Conservation (phyloP, 2,797 vertebrate species). For the Selene dorsalis region DNA sequence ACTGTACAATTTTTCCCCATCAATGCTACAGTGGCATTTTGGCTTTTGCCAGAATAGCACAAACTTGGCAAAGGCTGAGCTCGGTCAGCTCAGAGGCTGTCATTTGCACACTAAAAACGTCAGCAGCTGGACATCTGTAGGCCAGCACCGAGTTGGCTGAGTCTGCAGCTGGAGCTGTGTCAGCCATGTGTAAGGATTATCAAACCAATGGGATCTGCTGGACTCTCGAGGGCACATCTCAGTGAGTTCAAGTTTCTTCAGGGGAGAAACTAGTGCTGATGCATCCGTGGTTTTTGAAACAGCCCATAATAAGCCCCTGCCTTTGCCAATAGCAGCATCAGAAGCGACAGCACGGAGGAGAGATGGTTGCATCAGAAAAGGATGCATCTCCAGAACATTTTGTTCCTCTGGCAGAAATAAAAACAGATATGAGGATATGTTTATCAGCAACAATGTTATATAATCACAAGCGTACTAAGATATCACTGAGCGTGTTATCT, state of each 20-base stretch:
- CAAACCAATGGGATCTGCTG: slow-evolving; percentile 58
- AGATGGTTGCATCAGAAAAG: slow-evolving; percentile 58
- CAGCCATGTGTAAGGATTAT: slow-evolving; percentile 61
- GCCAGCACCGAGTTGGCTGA: slow-evolving; percentile 36
- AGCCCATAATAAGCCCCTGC: slow-evolving; percentile 74
- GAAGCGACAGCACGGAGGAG: slow-evolving; percentile 60
- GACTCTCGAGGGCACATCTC: slow-evolving; percentile 65
- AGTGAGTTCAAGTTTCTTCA: slow-evolving; percentile 67
- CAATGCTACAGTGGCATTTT: slow-evolving; percentile 19
- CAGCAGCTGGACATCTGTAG: slow-evolving; percentile 64
- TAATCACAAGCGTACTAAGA: slow-evolving; percentile 43
- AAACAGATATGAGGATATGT: slow-evolving; percentile 61
- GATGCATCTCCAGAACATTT: slow-evolving; percentile 75
- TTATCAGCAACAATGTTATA: slow-evolving; percentile 60
- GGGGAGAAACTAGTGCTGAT: slow-evolving; percentile 68
- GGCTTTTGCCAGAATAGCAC: slow-evolving; percentile 37
- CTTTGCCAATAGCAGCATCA: slow-evolving; percentile 70
- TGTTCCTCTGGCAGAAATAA: slow-evolving; percentile 72
- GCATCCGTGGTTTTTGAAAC: slow-evolving; percentile 69
- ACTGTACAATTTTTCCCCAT: neutral
- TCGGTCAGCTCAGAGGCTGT: slow-evolving; percentile 41
- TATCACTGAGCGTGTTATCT: slow-evolving; percentile 22
- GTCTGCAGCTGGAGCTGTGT: slow-evolving; percentile 60
- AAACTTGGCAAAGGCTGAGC: slow-evolving; percentile 29
- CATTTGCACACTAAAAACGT: slow-evolving; percentile 53